Percentiles rank a stretch among this genome's conserved stretches.
Evolutionary conservation across 2,113 vertebrate species (phyloP).

Genomic region (Serinus canaria): DNA sequence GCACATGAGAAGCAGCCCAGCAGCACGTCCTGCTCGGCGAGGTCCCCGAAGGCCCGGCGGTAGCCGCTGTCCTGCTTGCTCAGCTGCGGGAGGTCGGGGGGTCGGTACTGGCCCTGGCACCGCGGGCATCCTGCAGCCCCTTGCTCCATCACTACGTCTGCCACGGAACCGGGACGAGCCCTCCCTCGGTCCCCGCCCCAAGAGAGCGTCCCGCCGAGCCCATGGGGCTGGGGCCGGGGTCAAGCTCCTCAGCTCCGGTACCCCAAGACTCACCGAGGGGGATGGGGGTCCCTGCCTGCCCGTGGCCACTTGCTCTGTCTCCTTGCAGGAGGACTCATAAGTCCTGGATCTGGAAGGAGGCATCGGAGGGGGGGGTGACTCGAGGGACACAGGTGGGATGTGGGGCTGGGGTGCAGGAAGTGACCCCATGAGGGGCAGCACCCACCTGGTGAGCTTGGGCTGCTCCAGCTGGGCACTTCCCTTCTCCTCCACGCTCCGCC

Average conservation of each 20-base stretch:
- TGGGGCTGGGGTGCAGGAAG: conserved; percentile 31
- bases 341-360: conserved; percentile 24
- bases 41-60: conserved; percentile 80
- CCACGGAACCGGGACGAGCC: accelerated
- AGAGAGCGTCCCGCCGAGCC: accelerated
- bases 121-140: background rate
- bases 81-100: background rate
- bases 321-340: background rate
- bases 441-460: conserved; percentile 10
- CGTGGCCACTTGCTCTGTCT: accelerated
- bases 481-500: conserved; percentile 80
- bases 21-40: conserved; percentile 73
- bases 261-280: background rate
- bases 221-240: accelerated
- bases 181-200: accelerated
- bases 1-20: conserved; percentile 84
- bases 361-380: background rate
- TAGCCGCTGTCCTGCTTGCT: conserved; percentile 78
- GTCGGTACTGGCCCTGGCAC: background rate
- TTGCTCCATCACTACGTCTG: background rate
- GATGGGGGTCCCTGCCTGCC: background rate
- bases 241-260: background rate
- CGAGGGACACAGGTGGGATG: background rate
- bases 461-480: background rate
- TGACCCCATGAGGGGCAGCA: accelerated